Percentiles rank a stretch among this genome's conserved stretches.
Evolutionary conservation across 2,888 invertebrate species (phyloP).

Genomic region (Arctia plantaginis): DNA sequence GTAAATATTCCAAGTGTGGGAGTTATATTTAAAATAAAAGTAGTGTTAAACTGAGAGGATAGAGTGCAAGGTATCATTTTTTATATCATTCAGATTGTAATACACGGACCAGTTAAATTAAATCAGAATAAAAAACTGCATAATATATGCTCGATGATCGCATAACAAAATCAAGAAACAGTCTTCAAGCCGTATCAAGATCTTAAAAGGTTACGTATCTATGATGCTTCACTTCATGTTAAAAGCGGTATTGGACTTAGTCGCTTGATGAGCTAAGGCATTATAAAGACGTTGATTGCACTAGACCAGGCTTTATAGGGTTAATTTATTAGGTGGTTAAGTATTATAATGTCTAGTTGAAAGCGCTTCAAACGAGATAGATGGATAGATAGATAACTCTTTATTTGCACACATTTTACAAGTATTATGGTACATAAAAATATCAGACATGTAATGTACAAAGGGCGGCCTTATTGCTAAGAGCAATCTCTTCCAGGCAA

Average conservation of each 20-base stretch:
- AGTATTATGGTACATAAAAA: too few species aligned
- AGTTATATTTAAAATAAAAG: not conserved
- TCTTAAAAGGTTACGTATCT: constrained; percentile 1
- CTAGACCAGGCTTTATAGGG: not conserved
- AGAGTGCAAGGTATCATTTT: not conserved
- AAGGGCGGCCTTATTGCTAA: too few species aligned
- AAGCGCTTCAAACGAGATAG: not conserved
- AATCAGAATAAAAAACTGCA: too few species aligned
- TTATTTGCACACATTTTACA: too few species aligned
- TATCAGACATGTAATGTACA: too few species aligned
- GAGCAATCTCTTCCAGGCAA: too few species aligned
- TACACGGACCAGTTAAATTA: too few species aligned
- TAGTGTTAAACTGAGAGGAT: not conserved
- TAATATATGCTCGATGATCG: too few species aligned
- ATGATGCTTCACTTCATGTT: not conserved
- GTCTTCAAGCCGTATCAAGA: not conserved
- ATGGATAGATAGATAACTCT: too few species aligned
- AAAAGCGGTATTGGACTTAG: not conserved
- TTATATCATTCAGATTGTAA: not conserved
- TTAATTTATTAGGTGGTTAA: not conserved
- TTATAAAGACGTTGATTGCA: not conserved
- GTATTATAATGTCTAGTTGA: not conserved
- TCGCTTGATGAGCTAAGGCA: not conserved
- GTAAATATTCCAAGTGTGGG: too few species aligned
- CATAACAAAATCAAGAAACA: too few species aligned